phyloP scores from a whole-genome alignment of 2,797 vertebrate genomes.

The Anableps anableps region DNA sequence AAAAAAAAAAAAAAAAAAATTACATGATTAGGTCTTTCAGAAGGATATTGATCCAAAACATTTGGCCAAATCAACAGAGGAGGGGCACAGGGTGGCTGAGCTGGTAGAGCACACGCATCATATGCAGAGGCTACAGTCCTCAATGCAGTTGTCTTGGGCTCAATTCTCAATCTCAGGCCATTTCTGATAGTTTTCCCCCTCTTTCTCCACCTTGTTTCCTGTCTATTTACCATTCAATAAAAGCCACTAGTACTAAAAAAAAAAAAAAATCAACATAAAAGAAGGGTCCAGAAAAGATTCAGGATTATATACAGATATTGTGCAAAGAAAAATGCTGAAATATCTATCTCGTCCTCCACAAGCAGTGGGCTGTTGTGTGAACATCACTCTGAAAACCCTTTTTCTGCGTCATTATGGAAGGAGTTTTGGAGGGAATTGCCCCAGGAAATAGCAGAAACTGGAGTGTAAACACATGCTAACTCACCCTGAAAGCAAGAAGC shows the following conservation, averaged over 20 bases:
- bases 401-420: not conserved
- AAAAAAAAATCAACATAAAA: too few relatives aligned
- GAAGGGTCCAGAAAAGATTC: not conserved
- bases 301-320: not conserved
- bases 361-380: not conserved
- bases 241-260: too few relatives aligned
- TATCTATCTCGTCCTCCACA: not conserved
- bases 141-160: too few relatives aligned
- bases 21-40: not conserved
- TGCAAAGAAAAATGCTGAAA: not conserved
- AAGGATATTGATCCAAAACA: not conserved
- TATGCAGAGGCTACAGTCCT: too few relatives aligned
- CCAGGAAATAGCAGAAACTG: conserved; percentile 4
- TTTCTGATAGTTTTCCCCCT: too few relatives aligned
- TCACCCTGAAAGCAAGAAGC: not conserved
- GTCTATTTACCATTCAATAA: too few relatives aligned
- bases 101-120: too few relatives aligned
- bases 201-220: too few relatives aligned
- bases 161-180: too few relatives aligned
- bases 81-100: too few relatives aligned
- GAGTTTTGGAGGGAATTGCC: not conserved
- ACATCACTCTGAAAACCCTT: not conserved
- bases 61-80: not conserved
- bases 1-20: too few relatives aligned
- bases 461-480: conserved; percentile 4